Conservation (phyloP, 1,140 invertebrate species). For the Acromyrmex heyeri region DNA sequence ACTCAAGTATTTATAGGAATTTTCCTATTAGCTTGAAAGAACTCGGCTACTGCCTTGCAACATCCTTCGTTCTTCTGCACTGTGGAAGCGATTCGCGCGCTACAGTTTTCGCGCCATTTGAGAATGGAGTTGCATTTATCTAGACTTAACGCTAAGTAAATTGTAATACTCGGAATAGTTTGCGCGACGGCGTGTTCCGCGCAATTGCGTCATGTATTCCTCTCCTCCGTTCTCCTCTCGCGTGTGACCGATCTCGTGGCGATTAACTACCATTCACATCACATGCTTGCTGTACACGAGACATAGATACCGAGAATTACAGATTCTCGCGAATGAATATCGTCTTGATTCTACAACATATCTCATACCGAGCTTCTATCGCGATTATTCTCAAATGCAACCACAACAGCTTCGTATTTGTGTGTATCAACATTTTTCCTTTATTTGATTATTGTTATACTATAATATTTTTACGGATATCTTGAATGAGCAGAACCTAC, state of each 20-base stretch:
- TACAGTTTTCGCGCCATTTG: background rate
- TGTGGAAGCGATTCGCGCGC: background rate
- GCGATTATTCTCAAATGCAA: constrained; percentile 2
- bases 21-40: background rate
- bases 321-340: constrained; percentile 1
- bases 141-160: constrained; percentile 37
- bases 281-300: background rate
- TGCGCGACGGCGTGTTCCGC: background rate
- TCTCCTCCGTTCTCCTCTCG: constrained; percentile 4
- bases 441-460: no score
- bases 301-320: constrained; percentile 9
- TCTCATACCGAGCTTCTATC: background rate
- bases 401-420: no score
- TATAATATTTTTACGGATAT: no score
- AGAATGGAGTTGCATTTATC: constrained; percentile 29
- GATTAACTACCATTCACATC: background rate
- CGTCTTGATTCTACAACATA: background rate
- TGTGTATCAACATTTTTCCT: no score
- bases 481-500: no score
- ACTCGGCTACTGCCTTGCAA: background rate
- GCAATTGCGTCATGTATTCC: constrained; percentile 22
- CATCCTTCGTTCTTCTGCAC: background rate
- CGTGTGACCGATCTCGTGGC: background rate
- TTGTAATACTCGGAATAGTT: constrained; percentile 42
- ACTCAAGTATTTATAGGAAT: constrained; percentile 26